These are phyloP conservation scores for Bhutanitis thaidina DNA, from an alignment of 2,888 invertebrate species.

Conservation along the genomic window DNA sequence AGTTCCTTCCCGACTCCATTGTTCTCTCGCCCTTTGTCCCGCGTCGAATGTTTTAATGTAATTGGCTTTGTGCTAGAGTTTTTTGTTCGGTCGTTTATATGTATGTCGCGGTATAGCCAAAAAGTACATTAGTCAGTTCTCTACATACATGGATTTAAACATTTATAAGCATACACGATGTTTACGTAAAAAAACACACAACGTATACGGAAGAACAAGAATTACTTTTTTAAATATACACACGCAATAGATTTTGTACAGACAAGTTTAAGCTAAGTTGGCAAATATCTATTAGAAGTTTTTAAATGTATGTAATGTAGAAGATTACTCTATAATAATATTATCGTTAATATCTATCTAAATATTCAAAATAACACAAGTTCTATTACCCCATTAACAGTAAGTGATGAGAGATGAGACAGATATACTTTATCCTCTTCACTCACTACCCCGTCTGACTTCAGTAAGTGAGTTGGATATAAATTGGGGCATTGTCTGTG, in stretches of 20 bases:
- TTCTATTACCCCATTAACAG: slow-evolving; percentile 11
- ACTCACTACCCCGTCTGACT: slow-evolving; percentile 57
- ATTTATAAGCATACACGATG: no score
- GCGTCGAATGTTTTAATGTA: slow-evolving; percentile 78
- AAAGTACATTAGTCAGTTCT: no score
- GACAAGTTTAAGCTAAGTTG: no score
- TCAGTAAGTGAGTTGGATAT: slow-evolving; percentile 77
- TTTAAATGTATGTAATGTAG: no score
- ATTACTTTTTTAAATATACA: no score
- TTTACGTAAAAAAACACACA: no score
- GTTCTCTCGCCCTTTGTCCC: slow-evolving; percentile 76
- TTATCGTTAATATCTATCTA: not conserved
- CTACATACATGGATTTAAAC: no score
- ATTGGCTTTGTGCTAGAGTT: slow-evolving; percentile 75
- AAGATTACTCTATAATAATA: no score
- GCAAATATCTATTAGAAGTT: no score
- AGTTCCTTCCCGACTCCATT: slow-evolving; percentile 68
- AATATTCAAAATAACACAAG: slow-evolving; percentile 14
- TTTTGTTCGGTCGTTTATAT: slow-evolving; percentile 35
- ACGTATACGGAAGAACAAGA: no score
- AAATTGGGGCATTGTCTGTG: slow-evolving; percentile 80
- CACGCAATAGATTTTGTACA: no score
- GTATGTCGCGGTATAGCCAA: not conserved
- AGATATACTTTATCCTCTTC: slow-evolving; percentile 34
- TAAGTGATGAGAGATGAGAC: slow-evolving; percentile 27